Evolutionary conservation across 2,113 vertebrate species (phyloP).

Genomic region (Psittacus erithacus): DNA sequence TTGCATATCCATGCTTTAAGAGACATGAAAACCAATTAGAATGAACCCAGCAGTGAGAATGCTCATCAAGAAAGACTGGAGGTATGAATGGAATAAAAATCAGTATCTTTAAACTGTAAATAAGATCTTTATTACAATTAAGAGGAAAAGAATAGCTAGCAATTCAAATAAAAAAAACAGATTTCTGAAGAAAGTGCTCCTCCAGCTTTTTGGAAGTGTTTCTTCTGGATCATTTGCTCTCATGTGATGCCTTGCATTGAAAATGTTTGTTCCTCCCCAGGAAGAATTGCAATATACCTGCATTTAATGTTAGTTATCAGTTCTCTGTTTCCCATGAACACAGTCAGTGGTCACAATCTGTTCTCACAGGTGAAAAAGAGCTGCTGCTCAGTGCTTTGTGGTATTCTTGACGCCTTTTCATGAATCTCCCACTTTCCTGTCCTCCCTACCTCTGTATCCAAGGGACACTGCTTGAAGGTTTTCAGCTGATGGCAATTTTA

Average conservation of each 20-base stretch:
- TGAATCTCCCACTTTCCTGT: neutral
- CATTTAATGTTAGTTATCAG: neutral
- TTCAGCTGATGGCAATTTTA: neutral
- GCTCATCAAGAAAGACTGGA: neutral
- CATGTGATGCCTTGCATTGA: neutral
- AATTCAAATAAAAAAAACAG: neutral
- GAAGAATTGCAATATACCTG: neutral
- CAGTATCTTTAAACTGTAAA: neutral
- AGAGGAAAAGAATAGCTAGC: neutral
- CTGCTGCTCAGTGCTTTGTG: neutral
- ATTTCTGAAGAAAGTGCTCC: neutral
- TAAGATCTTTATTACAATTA: neutral
- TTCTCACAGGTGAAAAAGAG: neutral
- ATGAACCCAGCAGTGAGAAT: neutral
- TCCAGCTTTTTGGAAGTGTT: neutral
- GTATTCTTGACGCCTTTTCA: neutral
- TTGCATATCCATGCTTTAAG: neutral
- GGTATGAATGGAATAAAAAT: neutral
- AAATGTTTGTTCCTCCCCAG: neutral
- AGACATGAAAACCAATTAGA: neutral
- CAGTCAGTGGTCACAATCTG: rapidly evolving
- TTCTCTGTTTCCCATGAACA: neutral
- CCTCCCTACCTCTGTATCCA: neutral
- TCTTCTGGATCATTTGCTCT: neutral
- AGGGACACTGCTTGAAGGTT: neutral